Base-by-base conservation (phyloP, 2,888 invertebrate species). In the Oscheius sp. region DNA sequence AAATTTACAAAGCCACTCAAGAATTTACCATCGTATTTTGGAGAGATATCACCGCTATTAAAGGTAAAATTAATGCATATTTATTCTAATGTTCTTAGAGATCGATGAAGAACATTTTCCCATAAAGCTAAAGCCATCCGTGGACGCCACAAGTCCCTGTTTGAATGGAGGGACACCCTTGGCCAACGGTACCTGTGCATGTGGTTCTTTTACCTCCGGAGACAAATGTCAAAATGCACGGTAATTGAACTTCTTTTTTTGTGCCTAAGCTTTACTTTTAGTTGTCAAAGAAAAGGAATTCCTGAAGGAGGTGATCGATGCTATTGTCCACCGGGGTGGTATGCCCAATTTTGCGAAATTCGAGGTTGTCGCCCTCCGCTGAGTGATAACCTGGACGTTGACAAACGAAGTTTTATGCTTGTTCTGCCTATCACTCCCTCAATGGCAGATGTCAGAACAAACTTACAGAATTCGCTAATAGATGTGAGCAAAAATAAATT, bases 311-410 rank as follows among this genome's bases (percentile, higher is more conserved):
- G 72, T 78, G 52, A 85, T 85, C 59, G 78, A 76, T 72, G 79
- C 79, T 66, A 77, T 81, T 59, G 74, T 87, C 69, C 73, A 82
- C 70, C 61, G 76, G 78, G 78, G 25, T 78, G 76, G 76, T 78
- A 78, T 41, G 75, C 72, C 35, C 63, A 49, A 49, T 72, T 69
- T 27, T 78, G 78, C 64, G 76, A 75, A 41, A 68, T 78, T 46
- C 73, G 73, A 63, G 78, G 78, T 35, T 78, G 78, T 55, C 61
- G 78, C 12, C 78, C 78, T 7, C 72, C 64, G 21, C 72, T 76
- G 43, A 73, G 70, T n/a, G 76, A 78, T 29, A 72, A 76, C n/a
- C 35, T 78, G 69, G 35, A 74, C 41, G 58, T 76, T 5, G 56
- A 64, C 18, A 68, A 71, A 23, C 53, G 76, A 3, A 75, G 74